Base-by-base conservation (phyloP, 2,888 invertebrate species). In the Aphodius granarius region DNA sequence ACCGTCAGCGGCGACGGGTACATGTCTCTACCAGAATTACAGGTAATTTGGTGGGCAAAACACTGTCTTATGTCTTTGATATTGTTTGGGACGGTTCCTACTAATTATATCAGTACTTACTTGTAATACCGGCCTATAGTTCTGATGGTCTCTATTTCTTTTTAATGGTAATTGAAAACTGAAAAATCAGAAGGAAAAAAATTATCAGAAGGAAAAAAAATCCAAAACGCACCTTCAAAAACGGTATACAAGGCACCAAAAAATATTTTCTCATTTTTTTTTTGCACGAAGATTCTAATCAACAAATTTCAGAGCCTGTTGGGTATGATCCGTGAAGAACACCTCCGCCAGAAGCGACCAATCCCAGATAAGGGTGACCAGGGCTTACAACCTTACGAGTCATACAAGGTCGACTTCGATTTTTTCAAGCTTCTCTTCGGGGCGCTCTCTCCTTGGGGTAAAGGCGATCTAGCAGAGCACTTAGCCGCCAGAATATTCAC, bases 381-480 rank as follows among this genome's bases (percentile, higher is more conserved):
- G 0, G 88, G 93, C 1, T 91, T 94, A 82, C 95, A 95, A 18
- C 95, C 96, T 0, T 95, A 95, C 84, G 96, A 97, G 85, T 92
- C 92, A 0, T 97, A 96, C 85, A 91, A 93, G 84, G 89, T 98
- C 1, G 97, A 98, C 88, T 97, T 93, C 86, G 94, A 95, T 79
- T 94, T 97, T 84, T 99, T 98, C 87, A 92, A 94, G 80, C 92
- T 94, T 73, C 89, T 98, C 76, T 97, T 97, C 86, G 91, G 92
- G 15, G 94, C 95, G 0, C 88, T 98, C 21, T 95, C 97, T 1
- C 97, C 98, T 0, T 99, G 98, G 98, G 95, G 95, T 5, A 93
- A 92, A 81, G 96, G 95, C 1, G 91, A 91, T 77, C 92, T 92
- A 79, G 93, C 94, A 0, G 94, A 97, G 81, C 92, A 93, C 15